phyloP scores from a whole-genome alignment of 1,140 invertebrate genomes.

The Papilio machaon region DNA sequence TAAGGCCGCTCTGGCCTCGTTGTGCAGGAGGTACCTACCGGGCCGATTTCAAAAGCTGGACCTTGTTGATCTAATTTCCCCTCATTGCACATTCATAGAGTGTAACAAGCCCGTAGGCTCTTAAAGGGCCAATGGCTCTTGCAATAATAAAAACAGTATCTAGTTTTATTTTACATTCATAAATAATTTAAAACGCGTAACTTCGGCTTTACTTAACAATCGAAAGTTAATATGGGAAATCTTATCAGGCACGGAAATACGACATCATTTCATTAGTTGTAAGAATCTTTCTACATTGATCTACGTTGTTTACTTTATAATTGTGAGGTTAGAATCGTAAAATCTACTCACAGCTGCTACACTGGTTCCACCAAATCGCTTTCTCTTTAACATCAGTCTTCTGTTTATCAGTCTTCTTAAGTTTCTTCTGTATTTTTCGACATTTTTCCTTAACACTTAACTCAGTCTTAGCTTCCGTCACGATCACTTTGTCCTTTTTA shows the following conservation, averaged over 20 bases:
- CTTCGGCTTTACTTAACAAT: constrained; percentile 15
- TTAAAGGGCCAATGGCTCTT: constrained; percentile 66
- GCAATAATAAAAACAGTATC: constrained; percentile 60
- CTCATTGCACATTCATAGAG: constrained; percentile 78
- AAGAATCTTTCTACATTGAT: not conserved
- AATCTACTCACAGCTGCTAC: constrained; percentile 72
- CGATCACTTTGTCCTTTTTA: constrained; percentile 72
- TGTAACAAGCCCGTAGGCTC: constrained; percentile 73
- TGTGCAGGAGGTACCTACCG: constrained; percentile 67
- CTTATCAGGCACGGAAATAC: not conserved
- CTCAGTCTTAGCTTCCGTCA: constrained; percentile 68
- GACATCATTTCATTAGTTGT: not conserved
- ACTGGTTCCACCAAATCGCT: constrained; percentile 78
- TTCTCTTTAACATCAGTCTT: constrained; percentile 76
- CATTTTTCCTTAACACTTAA: constrained; percentile 79
- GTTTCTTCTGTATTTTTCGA: constrained; percentile 75
- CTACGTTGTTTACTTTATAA: not conserved
- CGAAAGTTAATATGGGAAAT: constrained; percentile 1
- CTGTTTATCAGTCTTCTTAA: constrained; percentile 77
- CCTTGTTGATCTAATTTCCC: constrained; percentile 80
- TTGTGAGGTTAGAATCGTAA: not conserved
- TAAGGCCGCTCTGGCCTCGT: constrained; percentile 74
- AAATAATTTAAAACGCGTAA: constrained; percentile 39
- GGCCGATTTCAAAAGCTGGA: constrained; percentile 77
- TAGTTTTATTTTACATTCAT: constrained; percentile 48